Conservation (phyloP, 2,888 invertebrate species). For the Pristionchus arcanus region DNA sequence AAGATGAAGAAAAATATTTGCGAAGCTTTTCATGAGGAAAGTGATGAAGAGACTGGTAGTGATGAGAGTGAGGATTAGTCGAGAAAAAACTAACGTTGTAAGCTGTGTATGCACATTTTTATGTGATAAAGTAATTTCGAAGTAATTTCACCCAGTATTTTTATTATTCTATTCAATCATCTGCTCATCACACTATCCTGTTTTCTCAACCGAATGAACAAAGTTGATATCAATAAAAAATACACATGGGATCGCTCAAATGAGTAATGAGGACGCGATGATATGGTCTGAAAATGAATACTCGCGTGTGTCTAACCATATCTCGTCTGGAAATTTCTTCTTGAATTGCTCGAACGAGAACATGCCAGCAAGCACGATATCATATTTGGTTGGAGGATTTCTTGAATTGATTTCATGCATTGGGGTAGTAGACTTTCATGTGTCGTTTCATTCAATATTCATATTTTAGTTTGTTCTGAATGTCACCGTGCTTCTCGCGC, state of each 20-base stretch:
- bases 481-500: not conserved
- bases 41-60: too few species aligned
- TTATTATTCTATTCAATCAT: too few species aligned
- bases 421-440: not conserved
- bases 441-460: not conserved
- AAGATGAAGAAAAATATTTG: too few species aligned
- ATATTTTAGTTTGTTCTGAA: not conserved
- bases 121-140: too few species aligned
- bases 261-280: too few species aligned
- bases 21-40: too few species aligned
- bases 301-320: not conserved
- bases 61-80: too few species aligned
- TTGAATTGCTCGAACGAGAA: not conserved
- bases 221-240: not conserved
- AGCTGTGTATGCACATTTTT: too few species aligned
- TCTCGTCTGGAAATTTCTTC: not conserved
- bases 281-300: too few species aligned
- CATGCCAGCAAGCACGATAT: not conserved
- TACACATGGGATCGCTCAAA: not conserved
- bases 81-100: too few species aligned
- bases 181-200: not conserved
- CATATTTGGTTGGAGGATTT: not conserved
- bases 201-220: not conserved
- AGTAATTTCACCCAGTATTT: too few species aligned
- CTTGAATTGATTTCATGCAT: not conserved